Conservation (phyloP, 2,797 vertebrate genomes). For the Oryzias dopingdopingensis region DNA sequence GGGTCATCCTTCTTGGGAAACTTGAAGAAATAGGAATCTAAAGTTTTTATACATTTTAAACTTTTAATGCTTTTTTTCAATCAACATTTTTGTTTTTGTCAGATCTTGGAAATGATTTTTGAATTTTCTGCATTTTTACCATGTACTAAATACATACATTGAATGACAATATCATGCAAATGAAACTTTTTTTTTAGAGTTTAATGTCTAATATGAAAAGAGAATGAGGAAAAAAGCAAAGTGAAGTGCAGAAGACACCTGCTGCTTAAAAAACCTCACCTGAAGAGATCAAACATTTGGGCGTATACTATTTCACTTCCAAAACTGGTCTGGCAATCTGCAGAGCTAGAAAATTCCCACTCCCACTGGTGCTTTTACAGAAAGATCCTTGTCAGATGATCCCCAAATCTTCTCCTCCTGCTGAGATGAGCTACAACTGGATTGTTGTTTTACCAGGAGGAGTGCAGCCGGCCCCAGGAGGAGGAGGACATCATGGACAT, state of each 20-base stretch:
- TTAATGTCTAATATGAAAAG: no score
- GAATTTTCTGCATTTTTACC: not conserved
- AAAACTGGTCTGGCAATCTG: slow-evolving; percentile 32
- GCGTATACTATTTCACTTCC: slow-evolving; percentile 8
- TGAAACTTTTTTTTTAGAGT: no score
- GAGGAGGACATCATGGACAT: slow-evolving; percentile 98
- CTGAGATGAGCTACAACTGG: slow-evolving; percentile 10
- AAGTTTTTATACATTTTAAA: not conserved
- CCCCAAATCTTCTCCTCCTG: slow-evolving; percentile 5
- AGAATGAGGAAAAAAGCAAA: not conserved
- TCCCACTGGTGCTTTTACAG: slow-evolving; percentile 7
- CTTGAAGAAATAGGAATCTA: not conserved
- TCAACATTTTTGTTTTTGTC: not conserved
- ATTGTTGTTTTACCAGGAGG: slow-evolving; percentile 76
- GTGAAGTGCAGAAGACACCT: slow-evolving; percentile 6
- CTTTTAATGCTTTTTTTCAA: not conserved
- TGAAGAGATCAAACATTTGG: not conserved
- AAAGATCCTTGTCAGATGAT: slow-evolving; percentile 9
- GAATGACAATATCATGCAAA: no score
- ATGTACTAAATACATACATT: no score
- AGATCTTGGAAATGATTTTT: no score
- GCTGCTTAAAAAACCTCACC: slow-evolving; percentile 7
- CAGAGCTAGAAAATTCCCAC: slow-evolving; percentile 15
- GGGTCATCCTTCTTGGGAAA: slow-evolving; percentile 30
- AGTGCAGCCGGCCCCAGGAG: slow-evolving; percentile 86